Conservation (phyloP, 2,113 vertebrate genomes). For the Notothenia coriiceps region DNA sequence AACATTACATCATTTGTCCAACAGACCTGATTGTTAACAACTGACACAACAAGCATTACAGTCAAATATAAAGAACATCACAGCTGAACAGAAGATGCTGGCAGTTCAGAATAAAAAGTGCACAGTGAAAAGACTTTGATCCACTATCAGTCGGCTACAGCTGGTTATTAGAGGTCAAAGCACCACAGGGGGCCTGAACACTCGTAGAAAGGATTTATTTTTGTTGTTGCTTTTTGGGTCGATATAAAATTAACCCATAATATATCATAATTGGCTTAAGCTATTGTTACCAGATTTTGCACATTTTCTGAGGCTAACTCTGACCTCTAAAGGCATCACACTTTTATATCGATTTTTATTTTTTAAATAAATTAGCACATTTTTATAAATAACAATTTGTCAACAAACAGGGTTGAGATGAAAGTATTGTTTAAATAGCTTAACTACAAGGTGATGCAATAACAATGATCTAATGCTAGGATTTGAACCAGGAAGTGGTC, state of each 20-base stretch:
- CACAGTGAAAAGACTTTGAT: conserved; percentile 8
- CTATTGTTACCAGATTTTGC: too few relatives aligned
- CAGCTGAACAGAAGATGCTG: conserved; percentile 23
- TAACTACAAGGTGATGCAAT: not conserved
- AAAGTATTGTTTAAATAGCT: not conserved
- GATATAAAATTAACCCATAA: too few relatives aligned
- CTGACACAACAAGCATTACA: not conserved
- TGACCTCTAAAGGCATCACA: too few relatives aligned
- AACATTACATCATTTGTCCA: not conserved
- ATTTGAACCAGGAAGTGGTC: conserved; percentile 16
- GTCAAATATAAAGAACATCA: not conserved
- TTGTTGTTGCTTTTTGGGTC: too few relatives aligned
- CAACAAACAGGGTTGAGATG: not conserved
- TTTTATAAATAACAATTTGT: not conserved
- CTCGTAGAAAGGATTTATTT: not conserved
- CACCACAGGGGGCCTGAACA: not conserved
- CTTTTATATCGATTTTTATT: too few relatives aligned
- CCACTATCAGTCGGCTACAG: not conserved
- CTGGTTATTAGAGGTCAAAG: not conserved
- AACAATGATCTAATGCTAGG: not conserved
- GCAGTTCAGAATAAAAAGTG: conserved; percentile 4
- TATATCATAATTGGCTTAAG: too few relatives aligned
- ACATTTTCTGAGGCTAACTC: too few relatives aligned
- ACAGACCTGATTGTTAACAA: not conserved
- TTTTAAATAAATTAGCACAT: not conserved